Evolutionary conservation across 2,888 invertebrate genomes (phyloP), one percentile per base, ranked within the genome.

Genomic region (Notodromas monacha): DNA sequence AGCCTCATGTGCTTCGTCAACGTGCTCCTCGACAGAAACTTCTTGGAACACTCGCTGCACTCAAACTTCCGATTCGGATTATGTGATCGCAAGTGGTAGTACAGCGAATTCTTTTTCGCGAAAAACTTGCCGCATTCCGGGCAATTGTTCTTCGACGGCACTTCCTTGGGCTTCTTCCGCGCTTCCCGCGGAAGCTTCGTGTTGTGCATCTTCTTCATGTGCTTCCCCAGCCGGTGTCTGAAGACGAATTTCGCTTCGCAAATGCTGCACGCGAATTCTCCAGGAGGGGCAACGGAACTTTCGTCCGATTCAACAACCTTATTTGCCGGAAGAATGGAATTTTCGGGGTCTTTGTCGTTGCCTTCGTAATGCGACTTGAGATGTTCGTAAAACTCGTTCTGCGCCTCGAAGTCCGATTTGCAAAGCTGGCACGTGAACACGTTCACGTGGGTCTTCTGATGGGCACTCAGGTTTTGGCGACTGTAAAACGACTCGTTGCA

Each of bases 341-440:
- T n/a, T n/a, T n/a, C n/a, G n/a, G n/a, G n/a, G n/a, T n/a, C n/a
- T n/a, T n/a, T n/a, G n/a, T n/a, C n/a, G n/a, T n/a, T n/a, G n/a
- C n/a, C n/a, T 45, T 72, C 72, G 46, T 73, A 73, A 43, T 69
- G 70, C 34, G 62, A 59, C 48, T 73, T 74, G 4, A 79, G 54
- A 44, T 79, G 77, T 33, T 70, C 68, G 49, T 68, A 77, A 52
- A 77, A 77, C 43, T 65, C 64, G 12, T 74, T 48, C 44, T 79
- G 77, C 35, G 68, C 65, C 15, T 60, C 60, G 42, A 67, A 68
- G 38, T 58, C 59, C 36, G 60, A 61, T n/a, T 63, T 63, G 45
- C 77, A 79, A 10, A 77, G 46, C 47, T 74, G 69, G 44, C 77
- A 77, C 33, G 61, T 56, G 36, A 66, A 61, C 6, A 57, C 45